Conservation (phyloP, 2,888 invertebrate genomes). For the Thelaira solivaga region DNA sequence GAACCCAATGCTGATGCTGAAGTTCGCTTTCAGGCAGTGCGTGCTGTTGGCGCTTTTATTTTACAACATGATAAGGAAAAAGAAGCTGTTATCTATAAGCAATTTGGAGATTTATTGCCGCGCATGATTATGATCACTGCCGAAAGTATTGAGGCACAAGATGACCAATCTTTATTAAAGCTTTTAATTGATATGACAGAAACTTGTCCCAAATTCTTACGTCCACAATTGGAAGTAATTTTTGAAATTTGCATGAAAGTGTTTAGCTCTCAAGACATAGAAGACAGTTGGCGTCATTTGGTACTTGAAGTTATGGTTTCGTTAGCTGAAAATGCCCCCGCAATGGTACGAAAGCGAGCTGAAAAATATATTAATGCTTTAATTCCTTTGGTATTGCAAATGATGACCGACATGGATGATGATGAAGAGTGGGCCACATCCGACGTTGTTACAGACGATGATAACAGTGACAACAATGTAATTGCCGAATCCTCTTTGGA, state of each 20-base stretch:
- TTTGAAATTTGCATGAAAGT: conserved; percentile 93
- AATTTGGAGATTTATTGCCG: conserved; percentile 90
- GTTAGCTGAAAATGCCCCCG: conserved; percentile 93
- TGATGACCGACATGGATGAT: conserved; percentile 97
- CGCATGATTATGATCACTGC: conserved; percentile 85
- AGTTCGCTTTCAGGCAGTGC: conserved; percentile 88
- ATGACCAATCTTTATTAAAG: conserved; percentile 94
- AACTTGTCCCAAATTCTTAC: conserved; percentile 92
- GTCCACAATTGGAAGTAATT: conserved; percentile 90
- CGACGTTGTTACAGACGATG: conserved; percentile 93
- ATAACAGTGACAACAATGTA: conserved; percentile 95
- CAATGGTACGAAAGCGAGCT: conserved; percentile 96
- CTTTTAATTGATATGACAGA: conserved; percentile 96
- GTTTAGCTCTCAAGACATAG: conserved; percentile 83
- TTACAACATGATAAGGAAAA: conserved; percentile 89
- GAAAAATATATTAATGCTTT: conserved; percentile 88
- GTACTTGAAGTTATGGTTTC: conserved; percentile 92
- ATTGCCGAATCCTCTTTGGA: conserved; percentile 98
- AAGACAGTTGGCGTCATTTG: conserved; percentile 92
- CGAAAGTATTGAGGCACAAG: conserved; percentile 88
- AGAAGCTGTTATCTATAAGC: conserved; percentile 91
- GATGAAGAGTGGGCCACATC: conserved; percentile 92
- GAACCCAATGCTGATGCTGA: conserved; percentile 84
- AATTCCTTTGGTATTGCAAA: conserved; percentile 90
- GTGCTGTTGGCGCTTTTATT: conserved; percentile 92